Conservation (phyloP, 1,140 invertebrate genomes). For the Zelostemma sp. region DNA sequence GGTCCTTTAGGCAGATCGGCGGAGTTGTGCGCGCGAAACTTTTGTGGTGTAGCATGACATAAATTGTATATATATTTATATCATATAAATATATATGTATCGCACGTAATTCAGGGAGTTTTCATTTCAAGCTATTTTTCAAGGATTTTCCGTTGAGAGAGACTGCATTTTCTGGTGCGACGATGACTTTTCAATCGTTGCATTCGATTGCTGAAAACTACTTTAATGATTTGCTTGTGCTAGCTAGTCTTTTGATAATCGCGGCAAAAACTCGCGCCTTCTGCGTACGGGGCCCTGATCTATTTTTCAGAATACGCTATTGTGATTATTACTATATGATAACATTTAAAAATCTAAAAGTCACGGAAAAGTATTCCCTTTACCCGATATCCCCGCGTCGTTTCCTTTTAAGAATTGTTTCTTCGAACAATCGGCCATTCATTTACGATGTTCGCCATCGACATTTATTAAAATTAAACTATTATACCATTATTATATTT, state of each 20-base stretch:
- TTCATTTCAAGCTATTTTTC: background rate
- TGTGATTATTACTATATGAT: constrained; percentile 70
- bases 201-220: background rate
- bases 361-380: constrained; percentile 46
- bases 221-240: constrained; percentile 36
- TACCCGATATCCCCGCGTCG: constrained; percentile 17
- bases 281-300: constrained; percentile 67
- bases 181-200: background rate
- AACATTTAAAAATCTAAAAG: constrained; percentile 61
- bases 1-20: constrained; percentile 66
- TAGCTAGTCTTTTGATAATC: constrained; percentile 36
- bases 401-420: constrained; percentile 42
- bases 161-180: background rate
- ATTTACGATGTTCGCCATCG: constrained; percentile 53
- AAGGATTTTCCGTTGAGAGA: background rate
- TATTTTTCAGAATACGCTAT: constrained; percentile 72
- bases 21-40: constrained; percentile 36
- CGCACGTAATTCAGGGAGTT: constrained; percentile 5
- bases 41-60: constrained; percentile 33
- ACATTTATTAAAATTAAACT: constrained; percentile 62
- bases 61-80: constrained; percentile 46
- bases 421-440: constrained; percentile 36
- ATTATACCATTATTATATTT: constrained; percentile 67
- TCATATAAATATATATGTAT: constrained; percentile 16
- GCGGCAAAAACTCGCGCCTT: constrained; percentile 53